Percentiles rank a stretch among this genome's conserved stretches.
Evolutionary conservation across 2,888 invertebrate genomes (phyloP).

Genomic region (Coenonympha glycerion): DNA sequence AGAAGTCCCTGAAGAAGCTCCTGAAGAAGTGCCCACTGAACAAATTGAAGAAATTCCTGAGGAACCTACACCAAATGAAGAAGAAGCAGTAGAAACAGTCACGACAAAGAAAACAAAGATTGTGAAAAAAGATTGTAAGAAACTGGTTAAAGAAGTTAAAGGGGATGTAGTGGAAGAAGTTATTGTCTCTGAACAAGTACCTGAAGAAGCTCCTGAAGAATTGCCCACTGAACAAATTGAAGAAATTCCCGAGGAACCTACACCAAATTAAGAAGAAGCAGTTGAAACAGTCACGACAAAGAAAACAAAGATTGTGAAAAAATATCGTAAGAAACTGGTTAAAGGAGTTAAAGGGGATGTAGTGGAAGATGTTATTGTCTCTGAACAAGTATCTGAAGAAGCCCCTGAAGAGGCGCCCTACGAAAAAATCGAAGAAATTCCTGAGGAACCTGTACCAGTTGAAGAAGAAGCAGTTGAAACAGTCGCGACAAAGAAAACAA

Average conservation of each 20-base stretch:
- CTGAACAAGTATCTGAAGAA: conserved; percentile 50
- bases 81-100: conserved; percentile 64
- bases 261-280: conserved; percentile 36
- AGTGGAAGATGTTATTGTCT: conserved; percentile 67
- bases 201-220: conserved; percentile 59
- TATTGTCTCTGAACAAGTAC: conserved; percentile 13
- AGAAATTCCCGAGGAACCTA: neutral
- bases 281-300: conserved; percentile 66
- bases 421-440: neutral
- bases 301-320: conserved; percentile 54
- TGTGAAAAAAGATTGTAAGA: conserved; percentile 28
- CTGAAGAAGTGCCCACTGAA: neutral
- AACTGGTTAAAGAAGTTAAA: conserved; percentile 49
- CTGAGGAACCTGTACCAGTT: neutral
- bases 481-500: conserved; percentile 64
- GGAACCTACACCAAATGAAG: conserved; percentile 69
- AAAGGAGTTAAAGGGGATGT: too few species aligned
- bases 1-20: neutral
- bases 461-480: conserved; percentile 56
- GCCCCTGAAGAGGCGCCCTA: conserved; percentile 42
- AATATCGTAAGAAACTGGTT: conserved; percentile 31
- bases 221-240: neutral
- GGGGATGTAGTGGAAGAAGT: conserved; percentile 51
- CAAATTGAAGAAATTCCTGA: conserved; percentile 71
- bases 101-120: conserved; percentile 67